Percentiles rank a stretch among this genome's conserved stretches.
These are phyloP conservation scores for Hydrophis major DNA, from an alignment of 2,797 vertebrate species.

Conservation along the genomic window DNA sequence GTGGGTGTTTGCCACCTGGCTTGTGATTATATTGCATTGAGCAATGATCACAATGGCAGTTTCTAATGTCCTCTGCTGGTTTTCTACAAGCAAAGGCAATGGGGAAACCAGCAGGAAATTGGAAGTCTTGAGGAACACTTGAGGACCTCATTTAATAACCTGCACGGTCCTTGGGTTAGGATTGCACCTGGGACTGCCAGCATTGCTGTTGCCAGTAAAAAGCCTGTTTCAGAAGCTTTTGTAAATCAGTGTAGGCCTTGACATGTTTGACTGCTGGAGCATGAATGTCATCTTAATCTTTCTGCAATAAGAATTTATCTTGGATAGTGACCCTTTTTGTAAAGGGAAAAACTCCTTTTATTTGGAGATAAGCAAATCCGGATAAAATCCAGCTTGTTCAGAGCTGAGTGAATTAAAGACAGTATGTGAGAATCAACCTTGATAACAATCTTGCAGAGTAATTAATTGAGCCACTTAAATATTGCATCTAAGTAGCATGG, in stretches of 20 bases:
- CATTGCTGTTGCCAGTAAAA: not conserved
- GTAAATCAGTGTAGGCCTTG: not conserved
- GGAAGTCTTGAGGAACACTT: not conserved
- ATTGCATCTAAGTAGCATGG: not conserved
- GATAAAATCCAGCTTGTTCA: not conserved
- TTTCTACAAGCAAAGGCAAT: not conserved
- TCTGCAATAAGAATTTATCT: not conserved
- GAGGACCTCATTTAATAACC: not conserved
- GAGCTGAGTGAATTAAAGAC: not conserved
- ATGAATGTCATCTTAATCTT: not conserved
- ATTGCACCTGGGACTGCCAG: not conserved
- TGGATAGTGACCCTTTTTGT: not conserved
- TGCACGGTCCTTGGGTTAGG: not conserved
- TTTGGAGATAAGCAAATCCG: not conserved
- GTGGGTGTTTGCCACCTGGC: not conserved
- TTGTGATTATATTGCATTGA: not conserved
- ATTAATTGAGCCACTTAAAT: slow-evolving; percentile 17
- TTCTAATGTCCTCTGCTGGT: not conserved
- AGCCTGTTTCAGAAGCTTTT: not conserved
- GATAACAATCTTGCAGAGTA: not conserved
- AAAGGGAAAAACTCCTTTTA: not conserved
- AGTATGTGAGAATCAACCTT: not conserved
- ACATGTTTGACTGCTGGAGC: not conserved
- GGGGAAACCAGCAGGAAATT: not conserved
- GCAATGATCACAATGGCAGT: not conserved